Evolutionary conservation across 2,888 invertebrate genomes (phyloP), one percentile per base, ranked within the genome.

Genomic region (Nipponacmea schrenckii): DNA sequence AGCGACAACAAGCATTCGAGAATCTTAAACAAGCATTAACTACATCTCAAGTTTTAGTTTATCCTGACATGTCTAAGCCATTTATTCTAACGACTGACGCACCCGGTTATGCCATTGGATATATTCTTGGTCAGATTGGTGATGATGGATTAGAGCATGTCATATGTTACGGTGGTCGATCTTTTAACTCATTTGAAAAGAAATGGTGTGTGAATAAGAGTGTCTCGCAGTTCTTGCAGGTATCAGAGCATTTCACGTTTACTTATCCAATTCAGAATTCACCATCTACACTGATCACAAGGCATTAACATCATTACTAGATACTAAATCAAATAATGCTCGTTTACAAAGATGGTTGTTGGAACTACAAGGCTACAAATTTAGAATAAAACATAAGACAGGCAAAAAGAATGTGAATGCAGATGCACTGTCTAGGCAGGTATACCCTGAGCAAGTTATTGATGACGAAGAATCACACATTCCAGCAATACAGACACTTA

Each of bases 21-120:
- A 31, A 56, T 8, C 27, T 79, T 10, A 74, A 77, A 26, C 12
- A 63, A 12, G 62, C 39, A n/a, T 67, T 77, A 4, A 71, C 68
- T 1, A 39, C 73, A 62, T 63, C 75, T 17, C 78, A 76, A n/a
- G 68, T 80, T 26, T 67, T 77, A 12, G 71, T 72, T 0, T 78
- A 72, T 50, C 75, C 80, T 39, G 76, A 77, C 44, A 72, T 77
- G 20, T 24, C 66, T 50, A 68, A 69, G 26, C 64, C 73, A 17
- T 74, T 76, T 48, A 72, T 63, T 0, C 44, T 80, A 1, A 70
- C 71, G 24, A 73, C 75, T 5, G 78, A 74, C 56, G 70, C 73
- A 8, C 64, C 69, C n/a, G 66, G 62, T 17, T 31, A 14, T 70
- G 66, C 64, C 31, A 48, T 75, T 15, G 75, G 75, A 12, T 70